A percentile compares a stretch with the other conserved stretches of the same genome.
phyloP scores from a whole-genome alignment of 1,140 invertebrate species.

The Pogonomyrmex barbatus region DNA sequence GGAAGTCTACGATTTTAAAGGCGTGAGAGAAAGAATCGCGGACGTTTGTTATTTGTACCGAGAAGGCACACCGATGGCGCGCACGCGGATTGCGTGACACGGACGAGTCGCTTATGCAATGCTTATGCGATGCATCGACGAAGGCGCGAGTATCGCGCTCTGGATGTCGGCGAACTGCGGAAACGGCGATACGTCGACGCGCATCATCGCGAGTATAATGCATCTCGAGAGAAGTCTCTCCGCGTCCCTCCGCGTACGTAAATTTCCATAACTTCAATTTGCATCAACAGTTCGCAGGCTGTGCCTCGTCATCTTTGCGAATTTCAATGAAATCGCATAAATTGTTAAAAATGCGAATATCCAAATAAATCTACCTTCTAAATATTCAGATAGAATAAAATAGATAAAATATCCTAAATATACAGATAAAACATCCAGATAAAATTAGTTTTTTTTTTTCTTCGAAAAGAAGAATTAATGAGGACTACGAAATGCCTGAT shows the following conservation, averaged over 20 bases:
- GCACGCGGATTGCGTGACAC: conserved; percentile 46
- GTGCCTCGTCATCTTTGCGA: too few relatives aligned
- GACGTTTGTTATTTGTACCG: conserved; percentile 17
- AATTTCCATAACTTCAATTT: not conserved
- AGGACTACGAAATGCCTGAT: too few relatives aligned
- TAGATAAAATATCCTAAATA: too few relatives aligned
- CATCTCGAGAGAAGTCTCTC: not conserved
- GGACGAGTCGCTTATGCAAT: conserved; percentile 35
- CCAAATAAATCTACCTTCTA: not conserved
- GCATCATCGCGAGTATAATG: conserved; percentile 26
- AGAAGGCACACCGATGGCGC: conserved; percentile 9
- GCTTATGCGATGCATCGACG: conserved; percentile 44
- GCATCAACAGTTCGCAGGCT: not conserved
- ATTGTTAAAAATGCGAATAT: not conserved
- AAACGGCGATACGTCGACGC: conserved; percentile 28
- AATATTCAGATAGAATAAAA: too few relatives aligned
- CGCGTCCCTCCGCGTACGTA: not conserved
- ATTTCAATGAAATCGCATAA: not conserved
- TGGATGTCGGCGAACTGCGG: conserved; percentile 20
- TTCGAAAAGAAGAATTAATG: not conserved
- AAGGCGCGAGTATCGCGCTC: not conserved
- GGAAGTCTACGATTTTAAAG: conserved; percentile 12
- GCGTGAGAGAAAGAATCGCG: conserved; percentile 8
- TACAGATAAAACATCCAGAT: too few relatives aligned
- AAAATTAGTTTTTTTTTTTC: not conserved